phyloP scores from a whole-genome alignment of 2,797 vertebrate species.

The Simalia tracyae region DNA sequence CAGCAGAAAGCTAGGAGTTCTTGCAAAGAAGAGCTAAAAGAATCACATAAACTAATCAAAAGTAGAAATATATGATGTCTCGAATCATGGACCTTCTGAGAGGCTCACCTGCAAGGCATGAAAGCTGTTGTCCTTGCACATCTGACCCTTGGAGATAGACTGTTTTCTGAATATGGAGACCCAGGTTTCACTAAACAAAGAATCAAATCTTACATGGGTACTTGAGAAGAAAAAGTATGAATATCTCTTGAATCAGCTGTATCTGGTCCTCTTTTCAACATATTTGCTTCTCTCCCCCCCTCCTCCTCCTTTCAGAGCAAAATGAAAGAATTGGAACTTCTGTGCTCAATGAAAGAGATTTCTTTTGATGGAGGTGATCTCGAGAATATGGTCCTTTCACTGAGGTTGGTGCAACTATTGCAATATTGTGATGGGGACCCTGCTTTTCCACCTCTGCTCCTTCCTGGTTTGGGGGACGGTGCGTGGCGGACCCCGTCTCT shows the following conservation, averaged over 20 bases:
- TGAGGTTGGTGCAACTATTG: conserved; percentile 79
- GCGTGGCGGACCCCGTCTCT: background rate
- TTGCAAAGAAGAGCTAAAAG: background rate
- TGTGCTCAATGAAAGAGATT: conserved; percentile 95
- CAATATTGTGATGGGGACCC: background rate
- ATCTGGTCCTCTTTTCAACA: conserved; percentile 46
- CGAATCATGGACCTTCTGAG: background rate
- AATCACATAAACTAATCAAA: background rate
- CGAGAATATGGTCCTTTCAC: conserved; percentile 90
- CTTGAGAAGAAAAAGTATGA: background rate
- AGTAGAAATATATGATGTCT: background rate
- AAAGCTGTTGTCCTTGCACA: background rate
- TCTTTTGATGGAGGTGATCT: conserved; percentile 91
- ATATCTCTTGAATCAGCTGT: conserved; percentile 4
- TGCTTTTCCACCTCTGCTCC: rapidly evolving
- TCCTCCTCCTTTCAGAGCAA: conserved; percentile 83
- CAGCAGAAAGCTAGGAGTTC: background rate
- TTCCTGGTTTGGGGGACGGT: background rate
- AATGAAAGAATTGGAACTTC: conserved; percentile 95
- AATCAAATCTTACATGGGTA: rapidly evolving
- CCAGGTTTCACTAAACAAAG: background rate
- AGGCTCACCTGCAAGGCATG: background rate
- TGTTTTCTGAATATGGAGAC: background rate
- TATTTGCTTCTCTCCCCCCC: background rate
- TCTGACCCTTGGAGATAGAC: background rate